Percentiles rank a stretch among this genome's conserved stretches.
Conservation (phyloP, 2,113 vertebrate genomes). For the Gymnobelideus leadbeateri region DNA sequence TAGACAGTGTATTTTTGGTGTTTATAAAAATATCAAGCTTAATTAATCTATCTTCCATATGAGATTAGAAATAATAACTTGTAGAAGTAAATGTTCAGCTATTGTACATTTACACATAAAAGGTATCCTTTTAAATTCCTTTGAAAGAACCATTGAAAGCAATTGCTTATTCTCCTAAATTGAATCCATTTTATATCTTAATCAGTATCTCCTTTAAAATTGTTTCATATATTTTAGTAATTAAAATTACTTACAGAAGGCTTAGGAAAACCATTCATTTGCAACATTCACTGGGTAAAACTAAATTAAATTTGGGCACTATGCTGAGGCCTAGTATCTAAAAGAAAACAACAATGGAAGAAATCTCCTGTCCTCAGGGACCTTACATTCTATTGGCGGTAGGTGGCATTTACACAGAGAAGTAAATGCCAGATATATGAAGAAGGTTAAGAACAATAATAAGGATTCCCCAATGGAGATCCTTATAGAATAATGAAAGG, state of each 20-base stretch:
- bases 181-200: constrained; percentile 34
- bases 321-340: not conserved
- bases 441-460: not conserved
- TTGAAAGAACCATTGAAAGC: constrained; percentile 35
- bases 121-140: not conserved
- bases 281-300: constrained; percentile 28
- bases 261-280: constrained; percentile 67
- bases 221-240: constrained; percentile 44
- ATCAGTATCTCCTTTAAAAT: constrained; percentile 48
- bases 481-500: not conserved
- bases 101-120: not conserved
- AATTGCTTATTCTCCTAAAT: constrained; percentile 60
- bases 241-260: constrained; percentile 62
- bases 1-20: not conserved
- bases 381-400: not conserved
- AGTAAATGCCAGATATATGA: not conserved
- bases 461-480: not conserved
- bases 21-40: not conserved
- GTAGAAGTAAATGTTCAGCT: not conserved
- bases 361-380: not conserved
- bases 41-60: not conserved
- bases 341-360: not conserved
- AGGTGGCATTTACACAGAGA: not conserved
- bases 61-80: not conserved
- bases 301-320: constrained; percentile 1